Evolutionary conservation across 2,797 vertebrate species (phyloP), one percentile per base, ranked within the genome.

Genomic region (Acrossocheilus wenchowensis): DNA sequence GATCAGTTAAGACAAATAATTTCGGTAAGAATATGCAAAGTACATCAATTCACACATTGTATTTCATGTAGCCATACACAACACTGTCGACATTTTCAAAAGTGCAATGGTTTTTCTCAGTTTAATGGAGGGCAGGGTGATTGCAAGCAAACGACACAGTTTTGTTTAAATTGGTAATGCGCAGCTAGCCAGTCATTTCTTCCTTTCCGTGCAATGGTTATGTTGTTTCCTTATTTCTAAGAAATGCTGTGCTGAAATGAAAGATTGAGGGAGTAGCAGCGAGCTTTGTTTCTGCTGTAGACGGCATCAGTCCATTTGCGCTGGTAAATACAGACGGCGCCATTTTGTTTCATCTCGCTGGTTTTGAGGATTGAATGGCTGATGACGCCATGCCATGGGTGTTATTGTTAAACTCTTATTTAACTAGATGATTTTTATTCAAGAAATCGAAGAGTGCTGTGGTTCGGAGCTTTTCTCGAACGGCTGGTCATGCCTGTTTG

Each of bases 21-120:
- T 80, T 91, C 90, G 90, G 90, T 91, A 91, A 91, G 90, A 86
- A 84, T 68, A 72, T 82, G 75, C 87, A 84, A 82, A 89, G 85
- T 81, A 88, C 62, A 89, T 45, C 30, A 87, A 15, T 57, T 71
- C 26, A 85, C 62, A 84, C 45, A 74, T 57, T 39, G 50, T 30
- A 81, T 85, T 57, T 60, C 43, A 69, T 82, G 41, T 80, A 85
- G 83, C 17, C 41, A 82, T 36, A 43, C 83, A 69, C 39, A 36
- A 69, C 79, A 36, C 50, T 68, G 75, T 86, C 84, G 81, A 73
- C 79, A 54, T 90, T 71, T 85, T 79, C 68, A 48, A 78, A 82
- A 69, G 6, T 71, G 66, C n/a, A 72, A 9, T 75, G 74, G 74
- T 54, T 12, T 62, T 14, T 57, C 12, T 78, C 78, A 62, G 84